Base-by-base conservation (phyloP, 2,888 invertebrate species). In the Boloria euphrosyne region DNA sequence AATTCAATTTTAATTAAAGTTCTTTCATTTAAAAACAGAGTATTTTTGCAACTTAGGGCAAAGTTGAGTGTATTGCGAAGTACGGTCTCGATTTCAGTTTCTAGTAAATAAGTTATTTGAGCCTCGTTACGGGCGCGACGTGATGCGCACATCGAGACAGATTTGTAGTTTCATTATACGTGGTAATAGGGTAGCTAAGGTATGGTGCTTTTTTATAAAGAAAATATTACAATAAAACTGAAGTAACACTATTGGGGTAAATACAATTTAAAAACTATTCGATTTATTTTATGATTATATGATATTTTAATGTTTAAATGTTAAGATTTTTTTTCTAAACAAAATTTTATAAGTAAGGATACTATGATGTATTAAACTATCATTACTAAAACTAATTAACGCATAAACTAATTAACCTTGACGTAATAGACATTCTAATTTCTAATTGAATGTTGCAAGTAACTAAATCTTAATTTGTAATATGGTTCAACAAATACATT, bases 51-150 rank as follows among this genome's bases (percentile, higher is more conserved):
- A 61, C 54, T 44, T 62, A 66, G 72, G 69, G 55, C 72, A 71
- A 67, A 73, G 73, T 71, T 72, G 71, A 71, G 38, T 51, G 67
- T 58, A 67, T 69, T 71, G 68, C 68, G 55, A 63, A 61, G 67
- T 59, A 44, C 46, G 55, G 61, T 69, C 64, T 66, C 68, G 65
- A 71, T 66, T 68, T 67, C 54, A 58, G 62, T 18, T 51, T 62
- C n/a, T 46, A 63, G 70, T 70, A 70, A 68, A 71, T 68, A 70
- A 70, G 71, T 70, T 64, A 64, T 69, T 58, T 50, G 69, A 69
- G 44, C 64, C 69, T 69, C 67, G 69, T 69, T 69, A 69, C 66
- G 27, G 6, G 57, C 58, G 58, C 60, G 68, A 73, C 73, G 70
- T 70, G 71, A 71, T 65, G 71, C 70, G 63, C 71, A 64, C 58